Evolutionary conservation across 2,888 invertebrate species (phyloP).

Genomic region (Toxonevra muliebris): DNA sequence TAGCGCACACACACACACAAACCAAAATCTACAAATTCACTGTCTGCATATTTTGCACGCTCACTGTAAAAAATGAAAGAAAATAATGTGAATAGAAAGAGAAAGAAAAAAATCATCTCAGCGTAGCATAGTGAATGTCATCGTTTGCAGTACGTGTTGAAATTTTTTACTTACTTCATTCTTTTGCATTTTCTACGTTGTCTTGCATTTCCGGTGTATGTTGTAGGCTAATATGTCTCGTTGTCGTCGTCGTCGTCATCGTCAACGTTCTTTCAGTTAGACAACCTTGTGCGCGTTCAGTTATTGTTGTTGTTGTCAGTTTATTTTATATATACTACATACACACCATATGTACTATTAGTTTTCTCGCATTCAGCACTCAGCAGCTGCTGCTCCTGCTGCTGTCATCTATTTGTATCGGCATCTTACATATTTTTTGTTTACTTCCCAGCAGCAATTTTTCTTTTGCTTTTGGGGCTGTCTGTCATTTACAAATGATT

Average conservation of each 20-base stretch:
- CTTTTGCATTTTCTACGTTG: slow-evolving; percentile 13
- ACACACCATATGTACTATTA: slow-evolving; percentile 11
- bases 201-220: slow-evolving; percentile 1
- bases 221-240: neutral
- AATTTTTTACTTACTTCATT: slow-evolving; percentile 4
- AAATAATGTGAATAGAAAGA: neutral
- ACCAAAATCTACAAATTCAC: too few relatives aligned
- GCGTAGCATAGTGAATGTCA: too few relatives aligned
- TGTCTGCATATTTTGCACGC: too few relatives aligned
- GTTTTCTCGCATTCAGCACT: slow-evolving; percentile 4
- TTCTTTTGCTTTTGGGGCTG: too few relatives aligned
- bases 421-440: too few relatives aligned
- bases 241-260: neutral
- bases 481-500: slow-evolving; percentile 31
- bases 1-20: too few relatives aligned
- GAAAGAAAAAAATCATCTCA: slow-evolving; percentile 1
- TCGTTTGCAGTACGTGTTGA: neutral
- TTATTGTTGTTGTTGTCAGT: neutral
- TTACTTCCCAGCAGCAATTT: too few relatives aligned
- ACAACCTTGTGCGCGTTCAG: neutral
- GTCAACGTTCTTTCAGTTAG: neutral
- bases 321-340: neutral
- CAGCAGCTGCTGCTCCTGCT: too few relatives aligned
- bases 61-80: neutral
- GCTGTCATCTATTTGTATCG: too few relatives aligned